These are phyloP conservation scores for Datnioides undecimradiatus DNA, from an alignment of 2,113 vertebrate genomes.

Conservation along the genomic window DNA sequence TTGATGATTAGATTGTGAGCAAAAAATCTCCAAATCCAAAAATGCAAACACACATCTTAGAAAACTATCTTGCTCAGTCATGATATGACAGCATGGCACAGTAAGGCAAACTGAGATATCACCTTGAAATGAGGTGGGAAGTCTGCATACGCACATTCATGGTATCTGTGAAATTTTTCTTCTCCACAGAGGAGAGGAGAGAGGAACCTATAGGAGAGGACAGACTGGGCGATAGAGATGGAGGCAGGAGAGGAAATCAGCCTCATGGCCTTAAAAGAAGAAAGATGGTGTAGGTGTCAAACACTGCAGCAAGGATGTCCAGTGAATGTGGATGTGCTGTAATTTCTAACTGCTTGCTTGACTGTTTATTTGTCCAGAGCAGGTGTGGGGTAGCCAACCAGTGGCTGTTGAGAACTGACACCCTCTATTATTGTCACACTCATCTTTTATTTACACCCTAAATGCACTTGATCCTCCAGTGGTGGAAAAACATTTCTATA, in stretches of 20 bases:
- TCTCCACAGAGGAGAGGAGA: neutral
- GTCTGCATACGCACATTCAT: slow-evolving; percentile 70
- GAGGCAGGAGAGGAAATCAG: neutral
- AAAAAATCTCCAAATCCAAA: neutral
- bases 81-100: slow-evolving; percentile 21
- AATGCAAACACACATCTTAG: neutral
- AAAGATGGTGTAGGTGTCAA: neutral
- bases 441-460: slow-evolving; percentile 5
- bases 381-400: neutral
- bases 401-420: neutral
- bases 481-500: slow-evolving; percentile 39
- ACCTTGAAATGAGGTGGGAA: slow-evolving; percentile 47
- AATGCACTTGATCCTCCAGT: slow-evolving; percentile 10
- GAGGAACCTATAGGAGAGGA: slow-evolving; percentile 17
- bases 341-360: neutral
- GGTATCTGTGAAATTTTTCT: slow-evolving; percentile 74
- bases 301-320: neutral
- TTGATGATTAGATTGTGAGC: too few species aligned
- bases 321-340: neutral
- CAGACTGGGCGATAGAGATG: neutral
- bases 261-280: neutral
- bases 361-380: slow-evolving; percentile 19
- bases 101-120: slow-evolving; percentile 28
- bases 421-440: slow-evolving; percentile 26
- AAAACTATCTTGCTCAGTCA: neutral